Evolutionary conservation across 2,113 vertebrate species (phyloP), one percentile per base, ranked within the genome.

Genomic region (Ardeotis arabs): DNA sequence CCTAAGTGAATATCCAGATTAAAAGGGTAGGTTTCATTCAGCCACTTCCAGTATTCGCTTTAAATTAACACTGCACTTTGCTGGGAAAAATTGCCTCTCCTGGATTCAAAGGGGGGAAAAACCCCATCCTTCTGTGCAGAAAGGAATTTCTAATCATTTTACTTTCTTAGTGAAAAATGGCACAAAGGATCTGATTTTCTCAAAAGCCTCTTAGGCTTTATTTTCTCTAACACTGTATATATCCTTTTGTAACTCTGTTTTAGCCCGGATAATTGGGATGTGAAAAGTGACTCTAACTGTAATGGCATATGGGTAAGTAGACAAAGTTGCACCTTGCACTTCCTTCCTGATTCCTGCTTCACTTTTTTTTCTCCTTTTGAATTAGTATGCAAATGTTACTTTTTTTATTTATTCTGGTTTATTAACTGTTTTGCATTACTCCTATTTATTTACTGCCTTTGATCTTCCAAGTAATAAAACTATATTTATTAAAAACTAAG

Each of bases 251-350:
- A 49, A 96, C 75, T 93, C 66, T 37, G 0, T 90, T 89, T 53
- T 58, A 98, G 98, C 73, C 98, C 98, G 31, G 85, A 97, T 59
- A 90, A 97, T 28, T 98, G 98, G 98, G 98, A 98, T 89, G 68
- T 5, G 12, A 63, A 95, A 29, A 88, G 70, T 41, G 98, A 98
- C 49, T 98, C 98, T 14, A 98, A 98, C 87, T 98, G 98, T 89
- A 98, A 98, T 67, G 98, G 98, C 79, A 98, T 98, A 80, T 98
- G 98, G 98, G 98, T 98, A 93, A 98, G 98, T 75, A 59, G 85
- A 79, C 39, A 15, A 86, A 76, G 13, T 84, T 80, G 4, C 22
- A 21, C n/a, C 10, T 17, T 60, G 9, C 14, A 10, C 15, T 74
- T 39, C 7, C n/a, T 85, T 69, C 82, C 70, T 25, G 41, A 24